phyloP scores from a whole-genome alignment of 1,140 invertebrate species.

The Drosophila takahashii region DNA sequence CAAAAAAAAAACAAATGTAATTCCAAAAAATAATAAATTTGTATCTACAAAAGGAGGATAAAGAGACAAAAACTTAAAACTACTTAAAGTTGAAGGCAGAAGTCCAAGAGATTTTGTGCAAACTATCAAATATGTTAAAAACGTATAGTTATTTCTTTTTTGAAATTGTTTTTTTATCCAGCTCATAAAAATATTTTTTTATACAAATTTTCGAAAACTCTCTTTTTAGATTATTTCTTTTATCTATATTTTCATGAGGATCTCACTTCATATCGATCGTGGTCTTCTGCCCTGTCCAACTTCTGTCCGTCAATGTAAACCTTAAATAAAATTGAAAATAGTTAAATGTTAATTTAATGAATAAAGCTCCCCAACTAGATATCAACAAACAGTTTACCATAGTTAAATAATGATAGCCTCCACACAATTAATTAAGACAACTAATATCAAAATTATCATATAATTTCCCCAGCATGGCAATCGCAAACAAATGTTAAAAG shows the following conservation, averaged over 20 bases:
- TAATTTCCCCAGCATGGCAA: conserved; percentile 42
- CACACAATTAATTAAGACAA: conserved; percentile 60
- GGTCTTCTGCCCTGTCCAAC: conserved; percentile 17
- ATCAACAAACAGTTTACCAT: conserved; percentile 56
- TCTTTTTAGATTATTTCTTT: not conserved
- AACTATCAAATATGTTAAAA: not conserved
- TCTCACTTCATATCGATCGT: conserved; percentile 10
- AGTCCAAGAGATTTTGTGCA: not conserved
- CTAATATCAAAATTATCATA: conserved; percentile 70
- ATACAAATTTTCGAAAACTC: not conserved
- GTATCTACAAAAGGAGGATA: conserved; percentile 3
- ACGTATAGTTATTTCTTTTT: not conserved
- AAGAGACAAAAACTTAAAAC: not conserved
- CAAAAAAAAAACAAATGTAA: conserved; percentile 38
- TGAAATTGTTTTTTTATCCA: not conserved
- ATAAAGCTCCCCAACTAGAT: conserved; percentile 55
- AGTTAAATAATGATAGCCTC: conserved; percentile 57
- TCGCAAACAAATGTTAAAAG: conserved; percentile 5
- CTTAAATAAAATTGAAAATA: conserved; percentile 50
- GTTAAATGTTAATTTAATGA: conserved; percentile 68
- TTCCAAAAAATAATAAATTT: conserved; percentile 48
- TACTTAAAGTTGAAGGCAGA: conserved; percentile 5
- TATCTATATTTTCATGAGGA: conserved; percentile 12
- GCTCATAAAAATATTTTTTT: not conserved
- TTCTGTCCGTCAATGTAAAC: conserved; percentile 45